A percentile compares a stretch with the other conserved stretches of the same genome.
Conservation (phyloP, 2,113 vertebrate genomes). For the Cygnus buccinator region DNA sequence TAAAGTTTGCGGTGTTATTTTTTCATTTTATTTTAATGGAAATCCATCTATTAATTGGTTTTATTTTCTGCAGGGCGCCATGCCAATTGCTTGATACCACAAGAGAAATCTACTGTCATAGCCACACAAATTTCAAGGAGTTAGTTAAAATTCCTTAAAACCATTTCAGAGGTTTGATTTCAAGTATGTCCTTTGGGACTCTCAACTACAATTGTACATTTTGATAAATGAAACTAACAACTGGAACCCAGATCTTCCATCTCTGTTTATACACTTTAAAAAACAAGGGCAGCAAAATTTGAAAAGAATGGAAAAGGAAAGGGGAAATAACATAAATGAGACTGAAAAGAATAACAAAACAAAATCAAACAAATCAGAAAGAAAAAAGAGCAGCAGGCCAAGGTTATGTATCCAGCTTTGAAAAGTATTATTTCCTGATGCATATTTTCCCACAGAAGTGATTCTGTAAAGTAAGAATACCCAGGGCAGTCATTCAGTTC, state of each 20-base stretch:
- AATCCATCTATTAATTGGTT: neutral
- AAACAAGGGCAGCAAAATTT: neutral
- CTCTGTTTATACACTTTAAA: neutral
- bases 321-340: constrained; percentile 9
- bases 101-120: neutral
- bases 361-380: neutral
- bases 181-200: neutral
- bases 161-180: neutral
- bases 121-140: neutral
- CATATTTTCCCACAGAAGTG: neutral
- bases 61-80: neutral
- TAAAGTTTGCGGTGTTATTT: neutral
- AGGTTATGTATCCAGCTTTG: constrained; percentile 10
- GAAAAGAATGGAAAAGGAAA: neutral
- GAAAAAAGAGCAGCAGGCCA: neutral
- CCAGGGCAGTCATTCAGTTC: neutral
- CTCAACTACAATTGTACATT: neutral
- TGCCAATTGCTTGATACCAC: neutral
- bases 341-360: constrained; percentile 4
- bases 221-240: neutral
- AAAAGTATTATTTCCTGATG: neutral
- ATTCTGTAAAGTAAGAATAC: neutral
- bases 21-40: neutral
- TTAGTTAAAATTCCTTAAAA: neutral
- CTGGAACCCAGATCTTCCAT: neutral